phyloP scores from a whole-genome alignment of 2,888 invertebrate species.

The Ypsolopha sequella region DNA sequence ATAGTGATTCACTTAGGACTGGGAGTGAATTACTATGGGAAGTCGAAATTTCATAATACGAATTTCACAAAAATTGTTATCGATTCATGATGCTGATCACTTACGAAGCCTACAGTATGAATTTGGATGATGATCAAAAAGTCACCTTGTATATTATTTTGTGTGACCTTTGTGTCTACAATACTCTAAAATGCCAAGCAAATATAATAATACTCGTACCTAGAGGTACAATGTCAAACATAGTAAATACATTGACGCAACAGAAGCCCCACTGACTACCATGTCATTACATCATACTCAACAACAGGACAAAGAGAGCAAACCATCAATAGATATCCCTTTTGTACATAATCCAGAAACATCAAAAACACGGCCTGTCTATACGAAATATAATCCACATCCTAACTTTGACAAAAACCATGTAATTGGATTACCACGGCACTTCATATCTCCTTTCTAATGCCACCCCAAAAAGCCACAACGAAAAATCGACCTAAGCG shows the following conservation, averaged over 20 bases:
- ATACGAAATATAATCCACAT: constrained; percentile 67
- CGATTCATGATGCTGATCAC: no score
- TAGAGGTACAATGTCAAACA: no score
- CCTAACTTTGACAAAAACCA: constrained; percentile 61
- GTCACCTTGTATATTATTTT: no score
- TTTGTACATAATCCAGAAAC: constrained; percentile 44
- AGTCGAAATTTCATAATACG: no score
- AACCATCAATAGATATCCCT: constrained; percentile 45
- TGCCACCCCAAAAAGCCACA: constrained; percentile 24
- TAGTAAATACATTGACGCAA: background rate
- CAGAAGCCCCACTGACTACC: constrained; percentile 12
- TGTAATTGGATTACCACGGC: constrained; percentile 65
- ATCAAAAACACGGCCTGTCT: constrained; percentile 51
- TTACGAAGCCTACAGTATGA: no score
- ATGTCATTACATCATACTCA: constrained; percentile 36
- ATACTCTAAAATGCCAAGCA: no score
- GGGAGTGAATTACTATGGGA: no score
- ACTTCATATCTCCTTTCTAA: constrained; percentile 63
- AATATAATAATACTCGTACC: no score
- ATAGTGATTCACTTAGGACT: no score
- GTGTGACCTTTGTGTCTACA: no score
- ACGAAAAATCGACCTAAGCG: constrained; percentile 12
- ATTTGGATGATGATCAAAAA: no score
- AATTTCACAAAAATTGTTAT: no score
- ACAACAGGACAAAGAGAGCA: constrained; percentile 40